A percentile compares a stretch with the other conserved stretches of the same genome.
Conservation (phyloP, 2,113 vertebrate species). For the Mohoua ochrocephala region DNA sequence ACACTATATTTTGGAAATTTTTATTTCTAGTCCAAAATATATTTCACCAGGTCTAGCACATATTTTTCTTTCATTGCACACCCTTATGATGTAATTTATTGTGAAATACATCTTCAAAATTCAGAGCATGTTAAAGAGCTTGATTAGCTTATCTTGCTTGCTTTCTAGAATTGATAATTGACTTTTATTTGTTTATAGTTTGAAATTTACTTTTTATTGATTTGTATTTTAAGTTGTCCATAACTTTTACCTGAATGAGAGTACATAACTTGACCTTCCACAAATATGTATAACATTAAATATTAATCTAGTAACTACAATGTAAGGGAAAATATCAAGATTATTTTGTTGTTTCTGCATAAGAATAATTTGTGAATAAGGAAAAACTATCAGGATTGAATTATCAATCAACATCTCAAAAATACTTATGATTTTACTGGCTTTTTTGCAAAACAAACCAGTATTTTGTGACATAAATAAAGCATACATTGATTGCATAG, state of each 20-base stretch:
- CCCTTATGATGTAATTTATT: background rate
- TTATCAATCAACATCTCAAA: background rate
- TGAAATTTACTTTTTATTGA: background rate
- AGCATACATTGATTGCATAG: background rate
- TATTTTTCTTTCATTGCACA: background rate
- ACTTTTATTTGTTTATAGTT: background rate
- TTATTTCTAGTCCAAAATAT: background rate
- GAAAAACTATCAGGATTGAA: background rate
- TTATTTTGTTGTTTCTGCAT: background rate
- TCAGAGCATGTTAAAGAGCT: background rate
- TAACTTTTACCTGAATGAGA: background rate
- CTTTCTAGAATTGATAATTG: background rate
- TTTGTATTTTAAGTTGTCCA: background rate
- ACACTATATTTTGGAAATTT: background rate
- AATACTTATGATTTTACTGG: background rate
- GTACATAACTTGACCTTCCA: background rate
- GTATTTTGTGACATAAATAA: background rate
- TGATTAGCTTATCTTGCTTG: background rate
- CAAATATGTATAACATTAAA: background rate
- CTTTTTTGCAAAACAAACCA: background rate
- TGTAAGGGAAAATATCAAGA: fast-evolving
- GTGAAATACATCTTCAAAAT: background rate
- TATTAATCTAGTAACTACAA: background rate
- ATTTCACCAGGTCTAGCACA: background rate
- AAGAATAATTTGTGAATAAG: background rate